Evolutionary conservation across 1,140 invertebrate genomes (phyloP).

Genomic region (Aphelenchoides fujianensis): DNA sequence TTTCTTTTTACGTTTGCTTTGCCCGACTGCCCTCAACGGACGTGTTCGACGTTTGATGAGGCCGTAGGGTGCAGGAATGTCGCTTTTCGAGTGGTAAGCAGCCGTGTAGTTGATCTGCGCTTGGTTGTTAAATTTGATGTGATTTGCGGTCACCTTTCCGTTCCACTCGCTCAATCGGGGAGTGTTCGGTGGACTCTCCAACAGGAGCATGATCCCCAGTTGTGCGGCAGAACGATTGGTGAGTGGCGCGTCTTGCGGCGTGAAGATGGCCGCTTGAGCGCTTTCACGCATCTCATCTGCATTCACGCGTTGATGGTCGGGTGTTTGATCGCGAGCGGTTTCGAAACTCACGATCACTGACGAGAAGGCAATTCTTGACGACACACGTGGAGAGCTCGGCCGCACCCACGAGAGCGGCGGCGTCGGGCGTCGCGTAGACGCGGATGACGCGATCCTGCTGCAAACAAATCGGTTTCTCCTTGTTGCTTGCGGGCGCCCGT

Average conservation of each 20-base stretch:
- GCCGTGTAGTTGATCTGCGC: slow-evolving; percentile 29
- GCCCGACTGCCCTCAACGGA: not conserved
- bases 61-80: slow-evolving; percentile 22
- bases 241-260: not conserved
- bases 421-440: not conserved
- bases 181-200: slow-evolving; percentile 28
- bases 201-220: slow-evolving; percentile 25
- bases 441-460: not conserved
- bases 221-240: not conserved
- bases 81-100: slow-evolving; percentile 11
- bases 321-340: not conserved
- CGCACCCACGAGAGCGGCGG: not conserved
- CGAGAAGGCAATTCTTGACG: not conserved
- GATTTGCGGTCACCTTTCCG: slow-evolving; percentile 18
- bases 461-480: not conserved
- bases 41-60: not conserved
- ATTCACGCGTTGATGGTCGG: not conserved
- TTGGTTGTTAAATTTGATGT: too few species aligned
- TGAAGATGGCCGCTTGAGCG: not conserved
- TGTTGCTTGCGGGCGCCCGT: too few species aligned
- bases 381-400: not conserved
- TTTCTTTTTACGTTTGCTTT: too few species aligned
- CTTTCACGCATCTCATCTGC: not conserved
- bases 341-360: not conserved
- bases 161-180: slow-evolving; percentile 9